phyloP scores from a whole-genome alignment of 2,797 vertebrate species.

The Limosa lapponica region DNA sequence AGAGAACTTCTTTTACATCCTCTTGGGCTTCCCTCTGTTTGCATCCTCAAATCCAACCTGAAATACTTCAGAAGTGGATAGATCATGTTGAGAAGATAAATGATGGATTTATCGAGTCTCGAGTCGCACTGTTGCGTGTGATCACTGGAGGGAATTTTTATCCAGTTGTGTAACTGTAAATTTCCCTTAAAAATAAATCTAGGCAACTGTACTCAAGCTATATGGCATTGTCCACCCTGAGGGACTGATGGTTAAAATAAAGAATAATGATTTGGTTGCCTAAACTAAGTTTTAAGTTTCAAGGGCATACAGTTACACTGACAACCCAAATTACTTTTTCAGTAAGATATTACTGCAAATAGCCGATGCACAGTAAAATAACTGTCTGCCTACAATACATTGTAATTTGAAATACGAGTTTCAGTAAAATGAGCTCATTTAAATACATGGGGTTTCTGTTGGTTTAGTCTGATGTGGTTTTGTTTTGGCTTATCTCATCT shows the following conservation, averaged over 20 bases:
- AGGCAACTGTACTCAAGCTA: not conserved
- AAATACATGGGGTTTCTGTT: slow-evolving; percentile 38
- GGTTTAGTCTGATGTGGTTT: slow-evolving; percentile 47
- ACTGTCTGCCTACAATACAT: not conserved
- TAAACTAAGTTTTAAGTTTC: not conserved
- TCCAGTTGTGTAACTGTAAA: not conserved
- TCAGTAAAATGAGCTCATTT: slow-evolving; percentile 47
- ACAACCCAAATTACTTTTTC: not conserved
- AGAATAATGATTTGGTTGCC: not conserved
- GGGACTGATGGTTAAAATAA: not conserved
- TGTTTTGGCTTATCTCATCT: slow-evolving; percentile 43
- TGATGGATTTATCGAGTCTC: not conserved
- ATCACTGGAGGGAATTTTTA: not conserved
- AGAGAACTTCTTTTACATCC: not conserved
- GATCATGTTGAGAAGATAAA: not conserved
- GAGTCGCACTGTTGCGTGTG: not conserved
- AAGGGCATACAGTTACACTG: not conserved
- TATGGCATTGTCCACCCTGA: not conserved
- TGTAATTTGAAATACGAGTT: slow-evolving; percentile 2
- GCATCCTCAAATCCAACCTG: not conserved
- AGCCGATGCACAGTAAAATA: slow-evolving; percentile 8
- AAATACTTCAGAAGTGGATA: not conserved
- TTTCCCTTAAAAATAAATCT: not conserved
- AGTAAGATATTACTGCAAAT: not conserved
- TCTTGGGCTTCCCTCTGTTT: not conserved